phyloP scores from a whole-genome alignment of 1,140 invertebrate species.

The Contarinia nasturtii region DNA sequence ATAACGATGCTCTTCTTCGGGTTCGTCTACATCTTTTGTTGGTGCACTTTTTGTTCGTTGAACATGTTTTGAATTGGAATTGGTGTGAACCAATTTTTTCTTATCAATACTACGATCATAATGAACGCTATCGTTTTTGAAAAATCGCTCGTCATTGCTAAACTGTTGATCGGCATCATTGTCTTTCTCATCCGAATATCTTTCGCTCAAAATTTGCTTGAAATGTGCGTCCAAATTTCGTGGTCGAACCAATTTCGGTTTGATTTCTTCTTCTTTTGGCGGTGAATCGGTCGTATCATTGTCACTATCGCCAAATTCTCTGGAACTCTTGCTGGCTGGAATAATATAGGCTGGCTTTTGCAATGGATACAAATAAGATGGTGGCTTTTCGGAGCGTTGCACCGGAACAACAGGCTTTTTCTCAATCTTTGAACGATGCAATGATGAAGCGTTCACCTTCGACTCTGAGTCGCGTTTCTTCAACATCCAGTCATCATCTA shows the following conservation, averaged over 20 bases:
- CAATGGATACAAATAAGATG: neutral
- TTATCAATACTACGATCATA: too few relatives aligned
- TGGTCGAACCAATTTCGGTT: slow-evolving; percentile 19
- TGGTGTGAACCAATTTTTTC: too few relatives aligned
- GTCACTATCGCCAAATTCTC: neutral
- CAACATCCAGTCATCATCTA: neutral
- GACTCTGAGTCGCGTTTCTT: neutral
- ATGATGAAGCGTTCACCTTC: neutral
- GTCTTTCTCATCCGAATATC: neutral
- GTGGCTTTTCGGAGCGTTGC: neutral
- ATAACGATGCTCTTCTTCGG: neutral
- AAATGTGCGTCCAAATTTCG: slow-evolving; percentile 22
- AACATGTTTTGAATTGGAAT: too few relatives aligned
- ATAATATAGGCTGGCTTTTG: neutral
- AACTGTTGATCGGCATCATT: neutral
- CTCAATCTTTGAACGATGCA: neutral
- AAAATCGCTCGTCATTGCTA: neutral
- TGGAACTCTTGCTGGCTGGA: neutral
- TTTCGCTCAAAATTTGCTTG: slow-evolving; percentile 12
- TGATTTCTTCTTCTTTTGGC: slow-evolving; percentile 18
- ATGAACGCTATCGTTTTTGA: neutral
- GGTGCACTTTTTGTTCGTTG: too few relatives aligned
- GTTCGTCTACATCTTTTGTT: too few relatives aligned
- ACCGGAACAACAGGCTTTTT: neutral
- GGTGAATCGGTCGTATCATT: neutral